Base-by-base conservation (phyloP, 2,113 vertebrate genomes). In the Xenopus tropicalis region DNA sequence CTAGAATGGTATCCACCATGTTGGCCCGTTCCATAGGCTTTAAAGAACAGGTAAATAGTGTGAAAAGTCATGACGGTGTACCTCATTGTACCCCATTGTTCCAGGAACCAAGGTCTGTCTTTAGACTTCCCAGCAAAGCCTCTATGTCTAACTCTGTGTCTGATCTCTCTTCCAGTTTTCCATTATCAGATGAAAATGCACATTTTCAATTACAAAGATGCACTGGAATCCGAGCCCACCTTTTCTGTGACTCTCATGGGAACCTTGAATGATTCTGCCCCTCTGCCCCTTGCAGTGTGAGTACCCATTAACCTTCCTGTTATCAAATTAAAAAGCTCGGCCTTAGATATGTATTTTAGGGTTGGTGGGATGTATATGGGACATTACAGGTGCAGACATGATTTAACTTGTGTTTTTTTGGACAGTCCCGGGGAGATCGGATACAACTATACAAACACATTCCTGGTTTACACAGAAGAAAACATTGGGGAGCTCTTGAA, bases 101-200 rank as follows among this genome's bases (percentile, higher is more conserved):
- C n/a, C n/a, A n/a, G n/a, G n/a, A 37, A 37, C 29, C 29, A 37
- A 37, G 6, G 29, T 37, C 29, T 7, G 6, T 37, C 29, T 37
- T 5, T 37, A 8, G 29, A 37, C 29, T 37, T 37, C 29, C 29
- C 29, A 37, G 10, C 29, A 37, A 37, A 37, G 29, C 29, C 14
- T 48, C 16, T 14, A 11, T 48, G 6, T 13, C 13, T 48, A 48
- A 48, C 16, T 14, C 13, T 13, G 12, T 48, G 46, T 48, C 46
- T 17, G 46, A 17, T 16, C 46, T 61, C 1, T 83, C 69, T 80
- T 77, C 17, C 84, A 99, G 97, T 98, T 42, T 97, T 92, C 83
- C 97, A 99, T 54, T 98, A 98, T 75, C 97, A 99, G 87, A 90
- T 99, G 93, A 99, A 99, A 87, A 94, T 99, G 89, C 96, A 98